Conservation (phyloP, 1,140 invertebrate genomes). For the Drosophila navojoa region DNA sequence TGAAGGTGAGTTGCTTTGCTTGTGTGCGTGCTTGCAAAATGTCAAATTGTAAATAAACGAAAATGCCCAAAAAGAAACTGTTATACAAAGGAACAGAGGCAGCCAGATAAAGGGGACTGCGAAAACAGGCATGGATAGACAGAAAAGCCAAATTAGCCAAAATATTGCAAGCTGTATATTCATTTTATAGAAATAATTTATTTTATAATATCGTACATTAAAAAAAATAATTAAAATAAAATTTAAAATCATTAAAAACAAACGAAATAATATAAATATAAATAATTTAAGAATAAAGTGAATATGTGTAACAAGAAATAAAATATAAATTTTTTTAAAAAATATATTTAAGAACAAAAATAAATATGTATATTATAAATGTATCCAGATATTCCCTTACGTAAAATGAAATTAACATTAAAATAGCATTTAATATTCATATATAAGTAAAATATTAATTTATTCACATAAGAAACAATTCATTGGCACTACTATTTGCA, state of each 20-base stretch:
- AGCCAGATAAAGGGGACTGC: conserved; percentile 11
- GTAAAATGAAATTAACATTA: too few species aligned
- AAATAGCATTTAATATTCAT: too few species aligned
- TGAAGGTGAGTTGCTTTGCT: conserved; percentile 63
- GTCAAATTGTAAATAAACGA: conserved; percentile 81
- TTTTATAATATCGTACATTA: neutral
- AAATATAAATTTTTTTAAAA: too few species aligned
- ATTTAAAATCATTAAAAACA: neutral
- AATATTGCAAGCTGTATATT: neutral
- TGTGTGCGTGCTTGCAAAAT: conserved; percentile 62
- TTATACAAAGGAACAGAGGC: conserved; percentile 61
- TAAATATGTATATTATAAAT: neutral
- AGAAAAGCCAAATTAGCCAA: neutral
- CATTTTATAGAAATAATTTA: neutral
- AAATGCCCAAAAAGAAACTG: conserved; percentile 58
- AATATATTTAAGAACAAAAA: neutral
- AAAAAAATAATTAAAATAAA: neutral
- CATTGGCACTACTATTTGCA: neutral
- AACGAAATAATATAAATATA: neutral
- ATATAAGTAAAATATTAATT: too few species aligned
- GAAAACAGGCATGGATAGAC: neutral
- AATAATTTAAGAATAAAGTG: too few species aligned
- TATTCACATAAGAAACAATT: too few species aligned
- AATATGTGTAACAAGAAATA: neutral
- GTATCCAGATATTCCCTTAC: too few species aligned